A percentile compares a stretch with the other conserved stretches of the same genome.
Conservation (phyloP, 2,888 invertebrate species). For the Napeogenes sylphis region DNA sequence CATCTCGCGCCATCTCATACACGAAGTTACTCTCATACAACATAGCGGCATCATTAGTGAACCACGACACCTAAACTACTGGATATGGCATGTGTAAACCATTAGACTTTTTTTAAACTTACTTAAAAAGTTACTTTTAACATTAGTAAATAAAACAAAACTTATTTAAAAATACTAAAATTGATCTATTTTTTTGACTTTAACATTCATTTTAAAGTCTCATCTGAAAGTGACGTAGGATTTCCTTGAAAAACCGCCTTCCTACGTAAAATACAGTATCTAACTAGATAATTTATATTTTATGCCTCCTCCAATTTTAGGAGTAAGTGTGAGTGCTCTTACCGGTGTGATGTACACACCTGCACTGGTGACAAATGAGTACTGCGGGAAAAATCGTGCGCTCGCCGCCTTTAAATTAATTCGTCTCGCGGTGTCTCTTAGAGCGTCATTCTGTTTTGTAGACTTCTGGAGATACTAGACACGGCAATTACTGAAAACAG, state of each 20-base stretch:
- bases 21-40: slow-evolving; percentile 21
- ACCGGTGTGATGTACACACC: slow-evolving; percentile 48
- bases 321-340: slow-evolving; percentile 24
- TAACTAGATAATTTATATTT: too few relatives aligned
- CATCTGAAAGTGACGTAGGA: too few relatives aligned
- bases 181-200: too few relatives aligned
- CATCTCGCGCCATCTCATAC: not conserved
- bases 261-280: too few relatives aligned
- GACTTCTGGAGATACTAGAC: slow-evolving; percentile 30
- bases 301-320: slow-evolving; percentile 21
- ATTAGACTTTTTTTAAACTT: too few relatives aligned
- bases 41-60: slow-evolving; percentile 22
- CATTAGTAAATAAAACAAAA: too few relatives aligned
- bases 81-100: too few relatives aligned
- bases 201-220: too few relatives aligned
- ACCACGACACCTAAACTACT: too few relatives aligned
- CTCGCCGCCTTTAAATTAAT: slow-evolving; percentile 69
- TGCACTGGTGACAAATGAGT: slow-evolving; percentile 73
- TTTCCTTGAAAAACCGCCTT: too few relatives aligned
- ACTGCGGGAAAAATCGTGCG: slow-evolving; percentile 69
- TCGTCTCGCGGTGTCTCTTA: slow-evolving; percentile 73
- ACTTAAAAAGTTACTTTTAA: too few relatives aligned
- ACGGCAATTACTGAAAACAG: not conserved
- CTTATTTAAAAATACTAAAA: too few relatives aligned
- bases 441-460: slow-evolving; percentile 49